Evolutionary conservation across 2,113 vertebrate genomes (phyloP).

Genomic region (Heptranchias perlo): DNA sequence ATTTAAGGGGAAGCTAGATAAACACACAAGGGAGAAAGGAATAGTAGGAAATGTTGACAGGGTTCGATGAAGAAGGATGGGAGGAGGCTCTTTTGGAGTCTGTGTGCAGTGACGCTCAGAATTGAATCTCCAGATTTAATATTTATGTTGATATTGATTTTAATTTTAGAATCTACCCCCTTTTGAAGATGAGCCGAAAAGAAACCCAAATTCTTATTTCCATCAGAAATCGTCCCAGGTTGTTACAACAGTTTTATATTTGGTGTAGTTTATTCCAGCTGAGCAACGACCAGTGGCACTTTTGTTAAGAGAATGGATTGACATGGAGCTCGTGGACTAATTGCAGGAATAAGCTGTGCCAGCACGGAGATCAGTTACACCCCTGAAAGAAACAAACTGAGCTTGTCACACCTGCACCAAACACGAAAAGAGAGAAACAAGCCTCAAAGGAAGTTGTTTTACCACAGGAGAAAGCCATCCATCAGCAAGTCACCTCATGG

Average conservation of each 20-base stretch:
- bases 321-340: not conserved
- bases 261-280: not conserved
- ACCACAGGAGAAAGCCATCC: not conserved
- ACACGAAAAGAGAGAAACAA: not conserved
- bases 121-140: not conserved
- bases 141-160: not conserved
- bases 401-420: not conserved
- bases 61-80: too few relatives aligned
- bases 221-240: not conserved
- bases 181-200: not conserved
- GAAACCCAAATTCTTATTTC: not conserved
- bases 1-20: too few relatives aligned
- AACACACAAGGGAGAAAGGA: too few relatives aligned
- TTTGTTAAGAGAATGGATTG: not conserved
- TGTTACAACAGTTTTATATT: not conserved
- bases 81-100: too few relatives aligned
- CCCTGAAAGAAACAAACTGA: not conserved
- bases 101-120: not conserved
- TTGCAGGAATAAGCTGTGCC: not conserved
- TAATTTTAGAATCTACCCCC: not conserved
- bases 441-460: conserved; percentile 4
- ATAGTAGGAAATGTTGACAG: too few relatives aligned
- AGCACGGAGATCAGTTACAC: not conserved
- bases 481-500: not conserved
- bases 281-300: not conserved